These are phyloP conservation scores for Cotesia typhae DNA, from an alignment of 1,140 invertebrate species.

Conservation along the genomic window DNA sequence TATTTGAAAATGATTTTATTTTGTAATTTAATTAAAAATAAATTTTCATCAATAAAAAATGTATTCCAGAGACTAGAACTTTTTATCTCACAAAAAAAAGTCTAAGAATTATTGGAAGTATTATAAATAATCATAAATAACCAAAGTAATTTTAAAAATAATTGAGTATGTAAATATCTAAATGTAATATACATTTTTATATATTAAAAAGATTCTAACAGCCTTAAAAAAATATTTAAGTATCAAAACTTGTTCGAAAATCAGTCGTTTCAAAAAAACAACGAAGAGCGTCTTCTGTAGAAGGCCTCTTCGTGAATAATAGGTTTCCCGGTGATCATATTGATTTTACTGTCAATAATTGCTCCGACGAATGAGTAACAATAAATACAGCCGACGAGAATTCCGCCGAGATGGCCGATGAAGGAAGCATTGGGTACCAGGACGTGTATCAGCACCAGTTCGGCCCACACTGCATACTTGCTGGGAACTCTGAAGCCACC, in stretches of 20 bases:
- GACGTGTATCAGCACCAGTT: constrained; percentile 75
- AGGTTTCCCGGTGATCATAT: constrained; percentile 56
- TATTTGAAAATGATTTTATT: too few species aligned
- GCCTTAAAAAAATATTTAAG: background rate
- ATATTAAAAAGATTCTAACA: too few species aligned
- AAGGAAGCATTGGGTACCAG: constrained; percentile 72
- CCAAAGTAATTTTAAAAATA: background rate
- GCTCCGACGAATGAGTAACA: constrained; percentile 70
- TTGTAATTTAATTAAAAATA: too few species aligned
- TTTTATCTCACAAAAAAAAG: background rate
- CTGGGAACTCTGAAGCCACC: constrained; percentile 69
- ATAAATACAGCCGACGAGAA: constrained; percentile 74
- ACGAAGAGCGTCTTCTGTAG: constrained; percentile 49
- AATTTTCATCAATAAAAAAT: too few species aligned
- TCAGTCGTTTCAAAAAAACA: constrained; percentile 6
- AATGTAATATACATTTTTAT: too few species aligned
- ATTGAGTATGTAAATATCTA: too few species aligned
- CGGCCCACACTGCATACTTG: constrained; percentile 73
- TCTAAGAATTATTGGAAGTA: constrained; percentile 1
- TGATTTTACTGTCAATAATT: constrained; percentile 64
- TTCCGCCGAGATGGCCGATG: constrained; percentile 76
- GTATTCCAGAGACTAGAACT: too few species aligned
- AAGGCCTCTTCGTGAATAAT: constrained; percentile 62
- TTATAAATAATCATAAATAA: background rate
- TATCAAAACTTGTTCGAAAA: background rate